These are phyloP conservation scores for Nibea albiflora DNA, from an alignment of 2,113 vertebrate species.

Conservation along the genomic window DNA sequence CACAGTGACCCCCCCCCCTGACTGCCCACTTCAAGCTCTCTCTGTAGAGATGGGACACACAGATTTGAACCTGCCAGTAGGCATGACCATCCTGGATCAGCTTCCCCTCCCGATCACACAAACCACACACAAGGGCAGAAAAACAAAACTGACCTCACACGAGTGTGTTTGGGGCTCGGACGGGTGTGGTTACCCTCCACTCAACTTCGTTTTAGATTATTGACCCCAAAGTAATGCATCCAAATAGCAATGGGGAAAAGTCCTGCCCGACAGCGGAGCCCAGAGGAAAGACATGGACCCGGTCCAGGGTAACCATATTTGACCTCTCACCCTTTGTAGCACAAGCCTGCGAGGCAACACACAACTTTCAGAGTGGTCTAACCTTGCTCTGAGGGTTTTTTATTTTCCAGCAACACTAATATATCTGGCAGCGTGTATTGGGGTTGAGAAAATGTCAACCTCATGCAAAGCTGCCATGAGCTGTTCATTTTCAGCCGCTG, in stretches of 20 bases:
- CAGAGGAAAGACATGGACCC: slow-evolving; percentile 71
- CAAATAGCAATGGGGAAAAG: slow-evolving; percentile 50
- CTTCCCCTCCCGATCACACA: slow-evolving; percentile 46
- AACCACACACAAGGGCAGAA: slow-evolving; percentile 46
- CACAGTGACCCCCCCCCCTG: slow-evolving; percentile 24
- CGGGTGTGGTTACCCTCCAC: slow-evolving; percentile 36
- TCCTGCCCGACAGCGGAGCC: slow-evolving; percentile 64
- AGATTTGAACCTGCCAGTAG: slow-evolving; percentile 46
- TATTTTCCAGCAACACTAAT: slow-evolving; percentile 62
- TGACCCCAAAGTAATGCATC: slow-evolving; percentile 72
- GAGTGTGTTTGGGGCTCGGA: slow-evolving; percentile 28
- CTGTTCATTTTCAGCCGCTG: slow-evolving; percentile 74
- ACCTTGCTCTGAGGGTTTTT: slow-evolving; percentile 79
- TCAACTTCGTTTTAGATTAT: slow-evolving; percentile 70
- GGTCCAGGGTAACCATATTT: slow-evolving; percentile 65
- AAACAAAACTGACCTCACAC: slow-evolving; percentile 50
- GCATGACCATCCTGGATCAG: slow-evolving; percentile 49
- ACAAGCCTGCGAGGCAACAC: slow-evolving; percentile 67
- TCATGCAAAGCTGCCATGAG: slow-evolving; percentile 73
- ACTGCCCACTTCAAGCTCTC: slow-evolving; percentile 46
- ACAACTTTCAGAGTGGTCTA: slow-evolving; percentile 70
- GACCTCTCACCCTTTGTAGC: slow-evolving; percentile 74
- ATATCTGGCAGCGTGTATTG: slow-evolving; percentile 72
- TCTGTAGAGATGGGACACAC: slow-evolving; percentile 14
- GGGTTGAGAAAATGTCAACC: slow-evolving; percentile 78